Base-by-base conservation (phyloP, 1,140 invertebrate species). In the Semibalanus balanoides region DNA sequence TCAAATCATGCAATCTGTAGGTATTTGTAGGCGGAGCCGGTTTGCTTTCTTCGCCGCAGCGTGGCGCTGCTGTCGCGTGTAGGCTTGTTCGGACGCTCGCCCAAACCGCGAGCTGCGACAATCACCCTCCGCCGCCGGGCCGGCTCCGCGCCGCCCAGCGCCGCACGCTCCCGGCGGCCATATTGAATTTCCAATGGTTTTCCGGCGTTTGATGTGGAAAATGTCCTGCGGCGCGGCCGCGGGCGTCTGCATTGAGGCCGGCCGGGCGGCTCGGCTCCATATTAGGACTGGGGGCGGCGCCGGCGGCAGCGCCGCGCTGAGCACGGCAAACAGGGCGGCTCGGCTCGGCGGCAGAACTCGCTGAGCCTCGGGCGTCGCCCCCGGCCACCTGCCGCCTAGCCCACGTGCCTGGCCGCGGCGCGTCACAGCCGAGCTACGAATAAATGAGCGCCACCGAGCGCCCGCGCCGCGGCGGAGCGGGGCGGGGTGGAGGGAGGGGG, bases 151-250 rank as follows among this genome's bases (percentile, higher is more conserved):
- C 51, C 51, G 51, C 51, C 7, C 51, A 25, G 51, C 51, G 51
- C 51, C 11, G 14, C 51, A 64, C 51, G 14, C 51, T 11, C 51
- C 51, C 35, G 35, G 35, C 35, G 51, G 51, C 51, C 51, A 64
- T 64, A 64, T 64, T 64, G 51, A 64, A 64, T 64, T 64, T 64
- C 51, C 51, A 64, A 64, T 64, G 51, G 51, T 64, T 64, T 64
- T 64, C 51, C 51, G 51, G 51, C 51, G 51, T 64, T 64, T 64
- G 51, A 64, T 64, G 51, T 64, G 51, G 51, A 64, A 64, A 64
- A 64, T 64, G 51, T 1, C 51, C 51, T 7, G 1, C 14, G 51
- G 51, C 51, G 51, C 22, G 14, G 51, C 51, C 51, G 11, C 7
- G 14, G 51, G 51, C 14, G 14, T 14, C 51, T 14, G 51, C 51